Conservation (phyloP, 2,113 vertebrate species). For the Petromus typicus region DNA sequence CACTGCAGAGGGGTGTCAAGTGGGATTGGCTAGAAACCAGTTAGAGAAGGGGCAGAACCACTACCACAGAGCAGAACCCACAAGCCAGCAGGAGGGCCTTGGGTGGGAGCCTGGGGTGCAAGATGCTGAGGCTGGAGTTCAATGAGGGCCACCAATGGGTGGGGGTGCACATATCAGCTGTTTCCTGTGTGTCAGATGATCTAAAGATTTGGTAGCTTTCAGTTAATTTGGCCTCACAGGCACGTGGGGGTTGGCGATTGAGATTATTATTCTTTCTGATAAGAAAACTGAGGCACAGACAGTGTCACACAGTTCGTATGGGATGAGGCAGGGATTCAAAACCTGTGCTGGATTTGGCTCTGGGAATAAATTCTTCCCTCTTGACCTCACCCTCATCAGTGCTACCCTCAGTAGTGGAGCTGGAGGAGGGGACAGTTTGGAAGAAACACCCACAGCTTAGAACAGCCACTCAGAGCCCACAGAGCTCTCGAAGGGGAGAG, state of each 20-base stretch:
- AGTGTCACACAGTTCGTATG: conserved; percentile 27
- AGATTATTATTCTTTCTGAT: background rate
- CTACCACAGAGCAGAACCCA: background rate
- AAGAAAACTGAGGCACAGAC: conserved; percentile 1
- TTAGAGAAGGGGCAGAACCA: background rate
- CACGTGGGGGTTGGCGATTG: background rate
- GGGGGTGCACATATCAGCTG: too few relatives aligned
- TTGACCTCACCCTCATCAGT: background rate
- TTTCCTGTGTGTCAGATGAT: background rate
- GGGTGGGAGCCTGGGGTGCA: background rate
- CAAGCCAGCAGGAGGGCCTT: background rate
- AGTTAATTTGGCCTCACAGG: background rate
- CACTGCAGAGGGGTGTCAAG: background rate
- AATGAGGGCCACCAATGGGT: too few relatives aligned
- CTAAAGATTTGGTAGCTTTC: background rate
- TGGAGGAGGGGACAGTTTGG: background rate
- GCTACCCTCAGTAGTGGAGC: background rate
- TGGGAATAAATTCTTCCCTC: background rate
- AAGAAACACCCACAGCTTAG: background rate
- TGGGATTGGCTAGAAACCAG: background rate
- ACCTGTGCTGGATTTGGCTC: background rate
- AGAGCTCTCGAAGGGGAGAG: background rate
- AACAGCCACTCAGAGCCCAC: background rate
- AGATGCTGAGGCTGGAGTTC: background rate
- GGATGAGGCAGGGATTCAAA: background rate